Percentiles rank a stretch among this genome's conserved stretches.
phyloP scores from a whole-genome alignment of 1,140 invertebrate species.

The Acromyrmex charruanus region DNA sequence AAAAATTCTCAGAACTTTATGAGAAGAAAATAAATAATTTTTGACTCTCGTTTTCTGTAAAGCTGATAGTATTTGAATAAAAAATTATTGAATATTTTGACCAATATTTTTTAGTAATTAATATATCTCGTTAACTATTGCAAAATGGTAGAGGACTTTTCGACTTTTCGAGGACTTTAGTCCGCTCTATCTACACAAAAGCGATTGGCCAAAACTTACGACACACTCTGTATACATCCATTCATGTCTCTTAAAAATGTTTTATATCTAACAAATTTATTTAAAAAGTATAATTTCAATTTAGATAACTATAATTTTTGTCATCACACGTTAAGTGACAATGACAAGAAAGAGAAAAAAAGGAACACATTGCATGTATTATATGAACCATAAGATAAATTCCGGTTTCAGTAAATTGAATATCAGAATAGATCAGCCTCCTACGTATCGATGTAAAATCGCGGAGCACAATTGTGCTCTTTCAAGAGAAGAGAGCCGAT shows the following conservation, averaged over 20 bases:
- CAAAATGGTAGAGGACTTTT: too few species aligned
- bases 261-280: background rate
- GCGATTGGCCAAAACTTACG: too few species aligned
- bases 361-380: background rate
- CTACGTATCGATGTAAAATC: conserved; percentile 50
- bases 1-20: too few species aligned
- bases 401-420: conserved; percentile 2
- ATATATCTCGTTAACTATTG: too few species aligned
- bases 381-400: background rate
- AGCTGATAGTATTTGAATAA: too few species aligned
- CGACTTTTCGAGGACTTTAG: too few species aligned
- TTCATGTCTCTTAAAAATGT: background rate
- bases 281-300: background rate
- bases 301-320: background rate
- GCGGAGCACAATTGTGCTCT: background rate
- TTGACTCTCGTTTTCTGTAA: too few species aligned
- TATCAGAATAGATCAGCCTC: conserved; percentile 2
- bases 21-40: too few species aligned
- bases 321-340: background rate
- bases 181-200: too few species aligned
- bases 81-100: too few species aligned
- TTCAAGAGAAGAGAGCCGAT: conserved; percentile 40
- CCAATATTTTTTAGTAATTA: too few species aligned
- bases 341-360: background rate
- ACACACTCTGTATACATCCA: background rate